These are phyloP conservation scores for Junonia oenone DNA, from an alignment of 2,888 invertebrate species.

Conservation along the genomic window DNA sequence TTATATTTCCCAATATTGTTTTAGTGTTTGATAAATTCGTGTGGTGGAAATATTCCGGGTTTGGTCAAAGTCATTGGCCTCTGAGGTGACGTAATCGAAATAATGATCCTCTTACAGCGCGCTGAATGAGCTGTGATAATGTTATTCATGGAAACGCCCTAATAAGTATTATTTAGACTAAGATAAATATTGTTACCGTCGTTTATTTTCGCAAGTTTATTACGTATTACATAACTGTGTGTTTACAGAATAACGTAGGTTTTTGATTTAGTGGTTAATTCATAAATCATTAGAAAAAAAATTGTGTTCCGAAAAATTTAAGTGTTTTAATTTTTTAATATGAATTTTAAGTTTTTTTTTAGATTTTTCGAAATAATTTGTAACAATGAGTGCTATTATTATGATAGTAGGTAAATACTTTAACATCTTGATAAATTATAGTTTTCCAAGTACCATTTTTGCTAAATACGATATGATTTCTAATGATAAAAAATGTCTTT, in stretches of 20 bases:
- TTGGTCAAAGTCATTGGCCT: slow-evolving; percentile 32
- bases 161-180: slow-evolving; percentile 19
- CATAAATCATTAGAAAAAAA: background rate
- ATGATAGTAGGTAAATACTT: no score
- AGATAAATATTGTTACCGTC: background rate
- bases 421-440: no score
- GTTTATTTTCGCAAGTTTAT: background rate
- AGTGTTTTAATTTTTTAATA: no score
- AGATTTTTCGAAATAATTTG: no score
- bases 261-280: background rate
- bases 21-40: background rate
- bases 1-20: background rate
- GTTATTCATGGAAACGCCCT: slow-evolving; percentile 24
- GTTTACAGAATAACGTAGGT: background rate
- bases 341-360: no score
- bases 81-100: slow-evolving; percentile 35
- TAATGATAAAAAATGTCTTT: no score
- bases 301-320: background rate
- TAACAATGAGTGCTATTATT: no score
- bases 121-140: slow-evolving; percentile 21
- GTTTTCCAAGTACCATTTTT: no score
- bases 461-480: no score
- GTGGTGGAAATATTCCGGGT: slow-evolving; percentile 19
- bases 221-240: background rate
- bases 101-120: slow-evolving; percentile 27